phyloP scores from a whole-genome alignment of 2,888 invertebrate species.

The Eristalinus sepulchralis region DNA sequence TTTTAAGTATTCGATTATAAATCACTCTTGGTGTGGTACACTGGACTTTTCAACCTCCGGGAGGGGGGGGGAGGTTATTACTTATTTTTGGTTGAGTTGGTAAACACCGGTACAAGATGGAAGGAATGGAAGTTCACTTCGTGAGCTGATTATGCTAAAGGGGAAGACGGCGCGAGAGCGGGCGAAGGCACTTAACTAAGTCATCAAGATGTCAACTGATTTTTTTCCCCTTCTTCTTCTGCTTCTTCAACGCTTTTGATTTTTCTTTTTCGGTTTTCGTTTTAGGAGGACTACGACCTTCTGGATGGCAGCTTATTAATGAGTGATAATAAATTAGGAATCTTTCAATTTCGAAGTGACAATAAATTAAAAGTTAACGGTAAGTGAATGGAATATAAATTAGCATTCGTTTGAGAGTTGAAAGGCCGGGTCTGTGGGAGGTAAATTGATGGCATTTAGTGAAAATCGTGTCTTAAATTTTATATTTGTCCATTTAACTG shows the following conservation, averaged over 20 bases:
- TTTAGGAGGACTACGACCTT: slow-evolving; percentile 80
- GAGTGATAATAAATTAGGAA: slow-evolving; percentile 80
- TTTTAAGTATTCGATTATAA: slow-evolving; percentile 38
- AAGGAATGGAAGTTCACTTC: not conserved
- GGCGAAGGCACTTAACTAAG: not conserved
- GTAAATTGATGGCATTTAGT: too few relatives aligned
- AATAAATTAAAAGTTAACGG: slow-evolving; percentile 81
- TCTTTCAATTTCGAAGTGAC: slow-evolving; percentile 80
- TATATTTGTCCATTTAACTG: too few relatives aligned
- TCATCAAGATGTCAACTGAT: not conserved
- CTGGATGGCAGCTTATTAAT: slow-evolving; percentile 78
- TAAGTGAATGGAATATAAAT: slow-evolving; percentile 73
- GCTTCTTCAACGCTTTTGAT: not conserved
- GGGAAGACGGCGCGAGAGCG: not conserved
- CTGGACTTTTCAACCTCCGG: not conserved
- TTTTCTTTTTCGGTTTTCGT: slow-evolving; percentile 15
- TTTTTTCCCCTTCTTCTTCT: not conserved
- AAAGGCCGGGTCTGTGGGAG: too few relatives aligned
- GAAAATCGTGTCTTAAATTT: too few relatives aligned
- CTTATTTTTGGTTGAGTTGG: not conserved
- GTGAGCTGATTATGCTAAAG: not conserved
- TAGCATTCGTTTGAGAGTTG: not conserved
- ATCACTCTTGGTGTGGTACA: not conserved
- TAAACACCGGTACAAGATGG: not conserved
- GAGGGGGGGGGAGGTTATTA: slow-evolving; percentile 4